A percentile compares a stretch with the other conserved stretches of the same genome.
Conservation (phyloP, 2,797 vertebrate genomes). For the Pseudochaenichthys georgianus region DNA sequence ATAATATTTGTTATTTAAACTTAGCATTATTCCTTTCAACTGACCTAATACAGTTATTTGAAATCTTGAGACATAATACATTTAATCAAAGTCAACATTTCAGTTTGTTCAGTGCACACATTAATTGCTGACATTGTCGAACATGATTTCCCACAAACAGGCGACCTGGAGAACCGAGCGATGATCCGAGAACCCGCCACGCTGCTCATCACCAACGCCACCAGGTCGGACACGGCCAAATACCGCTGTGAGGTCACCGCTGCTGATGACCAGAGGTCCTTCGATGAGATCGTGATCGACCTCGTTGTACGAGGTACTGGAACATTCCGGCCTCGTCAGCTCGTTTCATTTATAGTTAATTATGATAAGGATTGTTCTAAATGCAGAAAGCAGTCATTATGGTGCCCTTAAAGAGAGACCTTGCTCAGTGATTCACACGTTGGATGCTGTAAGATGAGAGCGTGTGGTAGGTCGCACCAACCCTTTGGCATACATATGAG, state of each 20-base stretch:
- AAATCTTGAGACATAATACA: too few relatives aligned
- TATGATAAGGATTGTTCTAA: background rate
- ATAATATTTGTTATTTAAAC: too few relatives aligned
- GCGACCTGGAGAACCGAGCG: slow-evolving; percentile 91
- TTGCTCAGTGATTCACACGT: slow-evolving; percentile 61
- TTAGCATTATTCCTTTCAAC: too few relatives aligned
- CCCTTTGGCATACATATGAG: slow-evolving; percentile 77
- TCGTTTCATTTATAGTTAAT: background rate
- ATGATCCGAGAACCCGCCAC: slow-evolving; percentile 90
- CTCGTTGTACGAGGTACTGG: slow-evolving; percentile 92
- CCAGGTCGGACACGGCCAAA: slow-evolving; percentile 90
- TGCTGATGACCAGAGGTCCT: slow-evolving; percentile 86
- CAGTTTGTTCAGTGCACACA: too few relatives aligned
- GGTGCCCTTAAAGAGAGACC: slow-evolving; percentile 47
- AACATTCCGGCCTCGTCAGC: background rate
- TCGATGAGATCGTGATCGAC: slow-evolving; percentile 93
- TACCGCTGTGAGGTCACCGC: slow-evolving; percentile 98
- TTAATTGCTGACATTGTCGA: background rate
- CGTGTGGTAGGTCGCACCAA: slow-evolving; percentile 66
- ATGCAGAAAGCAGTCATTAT: slow-evolving; percentile 29
- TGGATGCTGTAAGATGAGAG: slow-evolving; percentile 80
- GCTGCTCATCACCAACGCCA: slow-evolving; percentile 92
- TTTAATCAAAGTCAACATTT: too few relatives aligned
- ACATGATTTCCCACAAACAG: slow-evolving; percentile 71
- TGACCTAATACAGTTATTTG: too few relatives aligned